Conservation (phyloP, 2,888 invertebrate species). For the Athalia cordata region DNA sequence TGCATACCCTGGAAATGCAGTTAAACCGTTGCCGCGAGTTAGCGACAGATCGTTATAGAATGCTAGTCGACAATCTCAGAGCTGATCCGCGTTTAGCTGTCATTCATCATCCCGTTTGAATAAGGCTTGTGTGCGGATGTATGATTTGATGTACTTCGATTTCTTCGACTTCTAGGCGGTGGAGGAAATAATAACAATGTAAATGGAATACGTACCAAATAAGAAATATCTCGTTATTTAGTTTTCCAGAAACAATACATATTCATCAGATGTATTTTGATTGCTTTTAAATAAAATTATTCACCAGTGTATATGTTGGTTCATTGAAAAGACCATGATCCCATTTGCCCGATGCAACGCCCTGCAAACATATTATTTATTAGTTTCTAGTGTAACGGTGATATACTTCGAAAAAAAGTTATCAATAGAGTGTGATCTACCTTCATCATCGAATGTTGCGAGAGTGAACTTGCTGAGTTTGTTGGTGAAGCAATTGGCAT, state of each 20-base stretch:
- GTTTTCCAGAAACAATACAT: too few species aligned
- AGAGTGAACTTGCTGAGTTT: conserved; percentile 90
- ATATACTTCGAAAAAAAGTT: conserved; percentile 17
- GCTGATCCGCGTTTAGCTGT: conserved; percentile 52
- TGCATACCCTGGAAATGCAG: conserved; percentile 79
- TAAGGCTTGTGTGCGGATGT: background rate
- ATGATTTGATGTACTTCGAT: too few species aligned
- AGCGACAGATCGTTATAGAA: conserved; percentile 74
- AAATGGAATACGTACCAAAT: too few species aligned
- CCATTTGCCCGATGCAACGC: conserved; percentile 90
- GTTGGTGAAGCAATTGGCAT: conserved; percentile 79
- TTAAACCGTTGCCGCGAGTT: conserved; percentile 78
- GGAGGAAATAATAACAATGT: too few species aligned
- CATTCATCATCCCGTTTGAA: conserved; percentile 38
- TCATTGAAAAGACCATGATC: conserved; percentile 84
- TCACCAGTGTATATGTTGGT: too few species aligned
- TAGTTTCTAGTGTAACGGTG: conserved; percentile 21
- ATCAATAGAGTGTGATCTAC: conserved; percentile 60
- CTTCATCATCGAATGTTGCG: conserved; percentile 93
- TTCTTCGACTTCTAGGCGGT: too few species aligned
- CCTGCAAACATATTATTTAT: conserved; percentile 71
- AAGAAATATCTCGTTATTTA: too few species aligned
- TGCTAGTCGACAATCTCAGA: conserved; percentile 63
- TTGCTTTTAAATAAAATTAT: too few species aligned
- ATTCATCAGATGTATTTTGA: too few species aligned